These are phyloP conservation scores for Leptopilina drosophilae DNA, from an alignment of 2,888 invertebrate genomes.

Conservation along the genomic window DNA sequence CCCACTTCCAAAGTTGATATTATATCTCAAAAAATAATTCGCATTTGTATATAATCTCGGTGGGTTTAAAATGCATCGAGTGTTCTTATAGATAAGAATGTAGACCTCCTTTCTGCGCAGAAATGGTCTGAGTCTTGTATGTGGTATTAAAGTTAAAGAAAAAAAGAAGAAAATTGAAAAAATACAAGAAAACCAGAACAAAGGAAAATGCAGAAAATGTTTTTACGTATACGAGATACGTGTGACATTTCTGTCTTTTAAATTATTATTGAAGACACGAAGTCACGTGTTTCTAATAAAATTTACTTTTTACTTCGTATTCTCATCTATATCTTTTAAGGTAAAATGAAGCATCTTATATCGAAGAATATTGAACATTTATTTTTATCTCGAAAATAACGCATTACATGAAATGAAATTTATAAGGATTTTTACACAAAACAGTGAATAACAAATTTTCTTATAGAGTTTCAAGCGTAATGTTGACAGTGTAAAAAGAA, in stretches of 20 bases:
- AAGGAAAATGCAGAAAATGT: constrained; percentile 29
- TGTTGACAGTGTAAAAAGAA: too few species aligned
- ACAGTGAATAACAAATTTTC: too few species aligned
- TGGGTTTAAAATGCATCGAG: constrained; percentile 21
- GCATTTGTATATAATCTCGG: constrained; percentile 13
- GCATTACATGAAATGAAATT: background rate
- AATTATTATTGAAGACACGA: background rate
- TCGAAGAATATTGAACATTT: background rate
- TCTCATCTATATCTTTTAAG: background rate
- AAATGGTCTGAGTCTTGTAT: constrained; percentile 14
- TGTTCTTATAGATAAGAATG: constrained; percentile 20
- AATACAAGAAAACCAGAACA: background rate
- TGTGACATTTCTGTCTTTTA: background rate
- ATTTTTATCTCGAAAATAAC: background rate
- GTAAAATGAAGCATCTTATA: background rate
- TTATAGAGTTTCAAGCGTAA: too few species aligned
- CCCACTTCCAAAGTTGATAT: background rate
- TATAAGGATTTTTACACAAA: too few species aligned
- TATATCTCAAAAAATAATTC: constrained; percentile 14
- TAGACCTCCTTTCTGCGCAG: constrained; percentile 9
- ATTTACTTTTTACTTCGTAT: constrained; percentile 13
- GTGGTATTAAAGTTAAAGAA: constrained; percentile 20
- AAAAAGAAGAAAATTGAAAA: background rate
- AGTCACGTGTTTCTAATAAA: background rate
- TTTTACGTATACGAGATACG: background rate